Evolutionary conservation across 2,888 invertebrate species (phyloP), one percentile per base, ranked within the genome.

Genomic region (Drosophila infuscata): DNA sequence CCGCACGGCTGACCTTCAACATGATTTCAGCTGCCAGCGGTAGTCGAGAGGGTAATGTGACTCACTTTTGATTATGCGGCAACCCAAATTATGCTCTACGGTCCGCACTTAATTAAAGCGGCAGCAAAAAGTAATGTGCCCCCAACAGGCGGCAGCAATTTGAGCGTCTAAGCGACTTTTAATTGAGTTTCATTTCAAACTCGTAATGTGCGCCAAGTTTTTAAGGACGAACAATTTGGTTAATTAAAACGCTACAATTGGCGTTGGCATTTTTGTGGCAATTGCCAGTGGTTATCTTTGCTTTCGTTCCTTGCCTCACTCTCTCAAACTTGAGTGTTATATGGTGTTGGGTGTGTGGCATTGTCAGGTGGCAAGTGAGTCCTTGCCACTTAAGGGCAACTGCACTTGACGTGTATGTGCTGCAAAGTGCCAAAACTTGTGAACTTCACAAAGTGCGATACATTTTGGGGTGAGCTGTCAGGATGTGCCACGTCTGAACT

Each of bases 221-320:
- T 82, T 82, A 70, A 59, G 69, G 61, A 59, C 75, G 70, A 72
- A 78, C 90, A 88, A 90, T 90, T 88, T 88, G 83, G 90, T 86
- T 88, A 90, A 88, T 88, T 90, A 88, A 90, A 90, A 88, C 71
- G 76, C 71, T 80, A 80, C 87, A 86, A 88, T 90, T 88, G 82
- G 80, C 73, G 86, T 78, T 81, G 80, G 76, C 81, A 84, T 75
- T 84, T 89, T 73, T 71, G 79, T 74, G 70, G 53, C 69, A 36
- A 46, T 64, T 58, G 46, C 43, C 48, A 11, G 58, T 43, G 56
- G 72, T 68, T 78, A 76, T 76, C 71, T 46, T 54, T 57, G 56
- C 38, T 25, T 38, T 25, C 30, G 35, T 20, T 32, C 32, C 56
- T 46, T 58, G 54, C 63, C 57, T 30, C 64, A 62, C 51, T 41